phyloP scores from a whole-genome alignment of 2,797 vertebrate genomes.

The Philypnodon macrostomus region DNA sequence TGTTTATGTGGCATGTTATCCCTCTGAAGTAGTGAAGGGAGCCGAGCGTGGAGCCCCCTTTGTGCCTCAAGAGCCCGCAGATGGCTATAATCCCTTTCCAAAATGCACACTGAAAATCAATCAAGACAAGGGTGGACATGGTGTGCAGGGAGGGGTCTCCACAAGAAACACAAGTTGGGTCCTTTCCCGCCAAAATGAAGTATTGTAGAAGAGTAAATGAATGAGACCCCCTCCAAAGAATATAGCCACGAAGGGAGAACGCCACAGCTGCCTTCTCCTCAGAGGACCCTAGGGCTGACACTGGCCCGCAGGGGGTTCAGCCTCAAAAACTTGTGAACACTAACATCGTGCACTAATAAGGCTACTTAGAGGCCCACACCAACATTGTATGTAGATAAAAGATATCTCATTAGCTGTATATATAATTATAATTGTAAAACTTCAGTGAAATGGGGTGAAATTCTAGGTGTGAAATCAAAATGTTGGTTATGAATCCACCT shows the following conservation, averaged over 20 bases:
- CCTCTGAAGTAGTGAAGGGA: conserved; percentile 64
- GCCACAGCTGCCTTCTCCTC: conserved; percentile 61
- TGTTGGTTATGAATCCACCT: too few relatives aligned
- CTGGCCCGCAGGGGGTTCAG: conserved; percentile 33
- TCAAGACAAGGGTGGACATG: conserved; percentile 65
- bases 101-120: conserved; percentile 78
- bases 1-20: conserved; percentile 71
- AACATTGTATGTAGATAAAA: conserved; percentile 12
- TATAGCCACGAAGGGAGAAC: conserved; percentile 32
- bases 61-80: conserved; percentile 82
- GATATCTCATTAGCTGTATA: not conserved
- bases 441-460: not conserved
- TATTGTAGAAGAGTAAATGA: conserved; percentile 61
- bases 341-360: conserved; percentile 38
- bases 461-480: too few relatives aligned
- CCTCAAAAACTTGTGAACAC: conserved; percentile 40
- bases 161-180: too few relatives aligned
- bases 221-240: conserved; percentile 46
- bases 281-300: conserved; percentile 23
- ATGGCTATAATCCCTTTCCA: conserved; percentile 81
- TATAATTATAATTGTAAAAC: too few relatives aligned
- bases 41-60: conserved; percentile 67
- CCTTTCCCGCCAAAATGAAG: conserved; percentile 73
- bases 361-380: conserved; percentile 27
- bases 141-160: conserved; percentile 58